phyloP scores from a whole-genome alignment of 2,888 invertebrate genomes.

The Cinara cedri region DNA sequence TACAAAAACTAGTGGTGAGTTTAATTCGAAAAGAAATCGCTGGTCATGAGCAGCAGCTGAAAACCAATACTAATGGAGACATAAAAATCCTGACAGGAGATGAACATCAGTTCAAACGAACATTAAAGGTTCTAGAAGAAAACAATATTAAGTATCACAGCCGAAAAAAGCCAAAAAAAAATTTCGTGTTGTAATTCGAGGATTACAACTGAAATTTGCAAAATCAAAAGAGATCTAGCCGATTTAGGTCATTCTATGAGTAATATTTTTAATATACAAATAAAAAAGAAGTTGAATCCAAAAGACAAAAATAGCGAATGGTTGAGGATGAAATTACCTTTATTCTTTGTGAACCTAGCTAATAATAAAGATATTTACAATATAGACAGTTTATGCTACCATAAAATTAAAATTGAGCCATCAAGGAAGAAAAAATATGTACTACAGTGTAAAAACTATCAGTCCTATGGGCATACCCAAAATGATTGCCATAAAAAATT shows the following conservation, averaged over 20 bases:
- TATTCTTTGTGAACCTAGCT: background rate
- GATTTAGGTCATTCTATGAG: no score
- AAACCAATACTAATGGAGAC: background rate
- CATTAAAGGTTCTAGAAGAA: background rate
- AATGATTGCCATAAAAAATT: background rate
- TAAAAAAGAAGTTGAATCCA: background rate
- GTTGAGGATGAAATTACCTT: background rate
- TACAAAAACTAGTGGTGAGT: background rate
- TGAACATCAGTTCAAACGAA: background rate
- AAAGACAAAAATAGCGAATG: background rate
- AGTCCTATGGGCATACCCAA: no score
- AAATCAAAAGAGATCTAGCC: background rate
- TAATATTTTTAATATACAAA: no score
- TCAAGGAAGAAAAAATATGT: no score
- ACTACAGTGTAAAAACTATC: no score
- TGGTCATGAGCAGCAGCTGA: no score
- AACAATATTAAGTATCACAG: background rate
- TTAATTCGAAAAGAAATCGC: no score
- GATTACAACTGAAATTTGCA: background rate
- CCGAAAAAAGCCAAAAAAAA: background rate
- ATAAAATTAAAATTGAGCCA: background rate
- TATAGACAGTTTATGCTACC: background rate
- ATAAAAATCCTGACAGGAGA: background rate
- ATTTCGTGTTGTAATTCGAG: background rate
- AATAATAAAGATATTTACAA: background rate